These are phyloP conservation scores for Incurvaria masculella DNA, from an alignment of 2,888 invertebrate genomes.

Conservation along the genomic window DNA sequence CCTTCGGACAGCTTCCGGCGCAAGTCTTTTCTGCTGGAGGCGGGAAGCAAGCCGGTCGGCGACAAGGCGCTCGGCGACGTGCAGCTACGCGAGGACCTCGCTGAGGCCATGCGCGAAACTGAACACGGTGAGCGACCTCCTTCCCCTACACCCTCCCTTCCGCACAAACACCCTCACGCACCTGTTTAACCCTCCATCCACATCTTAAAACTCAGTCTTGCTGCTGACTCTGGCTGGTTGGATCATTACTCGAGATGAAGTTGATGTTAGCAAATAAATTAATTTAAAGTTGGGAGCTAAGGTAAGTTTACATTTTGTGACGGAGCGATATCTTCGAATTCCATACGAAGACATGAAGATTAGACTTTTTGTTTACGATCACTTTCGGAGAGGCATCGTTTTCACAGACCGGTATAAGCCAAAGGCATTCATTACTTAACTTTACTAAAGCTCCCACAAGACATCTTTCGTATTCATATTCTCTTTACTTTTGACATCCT, in stretches of 20 bases:
- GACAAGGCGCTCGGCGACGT: slow-evolving; percentile 61
- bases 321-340: background rate
- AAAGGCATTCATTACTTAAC: slow-evolving; percentile 43
- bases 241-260: too few species aligned
- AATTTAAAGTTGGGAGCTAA: background rate
- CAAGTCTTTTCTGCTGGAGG: slow-evolving; percentile 41
- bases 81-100: slow-evolving; percentile 82
- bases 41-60: slow-evolving; percentile 21
- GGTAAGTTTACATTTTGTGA: background rate
- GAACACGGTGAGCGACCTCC: slow-evolving; percentile 37
- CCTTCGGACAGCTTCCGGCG: slow-evolving; percentile 79
- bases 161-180: too few species aligned
- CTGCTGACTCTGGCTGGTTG: too few species aligned
- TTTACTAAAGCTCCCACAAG: background rate
- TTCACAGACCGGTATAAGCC: slow-evolving; percentile 36
- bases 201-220: too few species aligned
- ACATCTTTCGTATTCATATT: slow-evolving; percentile 11
- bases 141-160: background rate
- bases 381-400: background rate
- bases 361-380: too few species aligned
- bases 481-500: slow-evolving; percentile 2
- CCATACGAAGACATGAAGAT: too few species aligned
- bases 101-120: slow-evolving; percentile 92
- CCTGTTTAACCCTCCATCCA: too few species aligned
- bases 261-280: too few species aligned